Percentiles rank a stretch among this genome's conserved stretches.
phyloP scores from a whole-genome alignment of 2,888 invertebrate genomes.

The Acronicta alni region DNA sequence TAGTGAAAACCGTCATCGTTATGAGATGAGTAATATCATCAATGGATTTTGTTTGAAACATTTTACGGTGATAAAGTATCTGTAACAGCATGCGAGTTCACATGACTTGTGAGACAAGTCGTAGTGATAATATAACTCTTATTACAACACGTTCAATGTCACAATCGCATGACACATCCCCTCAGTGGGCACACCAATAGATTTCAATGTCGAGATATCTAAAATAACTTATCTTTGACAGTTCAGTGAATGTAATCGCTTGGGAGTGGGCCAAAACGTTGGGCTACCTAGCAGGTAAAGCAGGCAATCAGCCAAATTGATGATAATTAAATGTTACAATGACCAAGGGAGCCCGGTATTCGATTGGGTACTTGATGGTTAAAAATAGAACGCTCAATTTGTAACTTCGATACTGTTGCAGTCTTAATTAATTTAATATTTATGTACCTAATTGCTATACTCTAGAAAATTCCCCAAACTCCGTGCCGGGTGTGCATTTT shows the following conservation, averaged over 20 bases:
- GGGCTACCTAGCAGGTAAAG: conserved; percentile 85
- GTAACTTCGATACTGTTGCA: conserved; percentile 45
- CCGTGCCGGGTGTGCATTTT: conserved; percentile 5
- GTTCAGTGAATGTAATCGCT: conserved; percentile 86
- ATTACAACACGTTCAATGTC: conserved; percentile 67
- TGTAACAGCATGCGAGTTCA: conserved; percentile 16
- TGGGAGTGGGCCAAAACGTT: conserved; percentile 78
- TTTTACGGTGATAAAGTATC: conserved; percentile 25
- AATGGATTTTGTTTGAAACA: conserved; percentile 33
- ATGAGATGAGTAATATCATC: conserved; percentile 33
- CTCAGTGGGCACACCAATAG: conserved; percentile 62
- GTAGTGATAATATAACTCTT: conserved; percentile 57
- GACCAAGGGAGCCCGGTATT: conserved; percentile 78
- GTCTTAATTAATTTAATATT: conserved; percentile 35
- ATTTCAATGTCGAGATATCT: conserved; percentile 85
- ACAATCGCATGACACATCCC: conserved; percentile 68
- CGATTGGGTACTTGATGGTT: conserved; percentile 69
- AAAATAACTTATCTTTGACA: conserved; percentile 89
- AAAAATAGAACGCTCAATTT: conserved; percentile 65
- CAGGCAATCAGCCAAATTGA: conserved; percentile 86
- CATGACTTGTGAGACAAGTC: conserved; percentile 23
- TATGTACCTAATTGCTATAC: conserved; percentile 4
- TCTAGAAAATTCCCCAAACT: conserved; percentile 9
- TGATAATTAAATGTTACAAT: conserved; percentile 87
- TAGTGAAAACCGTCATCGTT: conserved; percentile 9